Conservation (phyloP, 2,797 vertebrate species). For the Parauchenoglanis ngamensis region DNA sequence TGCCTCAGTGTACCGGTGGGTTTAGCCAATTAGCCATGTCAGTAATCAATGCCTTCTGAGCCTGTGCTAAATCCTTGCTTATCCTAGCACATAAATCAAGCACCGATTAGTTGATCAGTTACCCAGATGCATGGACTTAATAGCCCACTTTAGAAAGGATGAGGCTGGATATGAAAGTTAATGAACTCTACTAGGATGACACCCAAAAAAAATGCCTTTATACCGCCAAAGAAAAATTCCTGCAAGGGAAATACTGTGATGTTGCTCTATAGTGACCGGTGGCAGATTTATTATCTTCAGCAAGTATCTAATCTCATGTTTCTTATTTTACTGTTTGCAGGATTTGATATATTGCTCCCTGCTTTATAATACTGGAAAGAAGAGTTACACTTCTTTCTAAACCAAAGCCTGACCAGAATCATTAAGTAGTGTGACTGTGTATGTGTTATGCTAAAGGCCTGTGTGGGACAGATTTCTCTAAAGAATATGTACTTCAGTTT, state of each 20-base stretch:
- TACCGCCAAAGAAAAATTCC: slow-evolving; percentile 51
- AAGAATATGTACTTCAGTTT: not conserved
- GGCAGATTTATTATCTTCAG: slow-evolving; percentile 47
- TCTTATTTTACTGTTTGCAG: slow-evolving; percentile 47
- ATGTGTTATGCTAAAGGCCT: not conserved
- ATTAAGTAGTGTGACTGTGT: not conserved
- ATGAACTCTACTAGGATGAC: slow-evolving; percentile 73
- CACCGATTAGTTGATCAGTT: slow-evolving; percentile 81
- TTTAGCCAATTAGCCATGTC: slow-evolving; percentile 82
- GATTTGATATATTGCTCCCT: slow-evolving; percentile 39
- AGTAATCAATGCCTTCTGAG: slow-evolving; percentile 78
- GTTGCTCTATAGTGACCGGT: slow-evolving; percentile 49
- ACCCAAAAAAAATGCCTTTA: slow-evolving; percentile 56
- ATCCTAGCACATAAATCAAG: slow-evolving; percentile 79
- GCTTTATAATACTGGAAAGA: slow-evolving; percentile 20
- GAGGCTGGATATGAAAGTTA: slow-evolving; percentile 77
- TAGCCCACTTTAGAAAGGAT: slow-evolving; percentile 76
- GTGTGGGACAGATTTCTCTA: not conserved
- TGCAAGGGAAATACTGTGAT: slow-evolving; percentile 37
- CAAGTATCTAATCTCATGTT: slow-evolving; percentile 35
- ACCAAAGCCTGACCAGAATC: slow-evolving; percentile 23
- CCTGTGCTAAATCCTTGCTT: slow-evolving; percentile 72
- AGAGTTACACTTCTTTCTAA: slow-evolving; percentile 24
- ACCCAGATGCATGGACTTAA: slow-evolving; percentile 71
- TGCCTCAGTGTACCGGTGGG: slow-evolving; percentile 75